Conservation (phyloP, 2,113 vertebrate species). For the Mirounga angustirostris region DNA sequence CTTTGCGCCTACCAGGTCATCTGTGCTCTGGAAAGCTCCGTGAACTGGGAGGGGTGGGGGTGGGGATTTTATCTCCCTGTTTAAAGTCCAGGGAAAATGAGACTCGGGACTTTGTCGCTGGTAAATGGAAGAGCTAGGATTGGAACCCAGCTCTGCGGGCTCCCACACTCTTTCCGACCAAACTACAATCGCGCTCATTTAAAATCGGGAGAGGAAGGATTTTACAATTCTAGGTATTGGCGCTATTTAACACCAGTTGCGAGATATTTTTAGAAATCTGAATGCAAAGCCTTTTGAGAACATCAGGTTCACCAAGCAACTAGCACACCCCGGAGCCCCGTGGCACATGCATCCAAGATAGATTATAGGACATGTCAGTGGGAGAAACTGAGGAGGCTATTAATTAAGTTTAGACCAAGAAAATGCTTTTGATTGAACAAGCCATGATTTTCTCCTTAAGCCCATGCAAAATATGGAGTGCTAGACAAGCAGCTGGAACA, state of each 20-base stretch:
- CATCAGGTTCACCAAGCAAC: not conserved
- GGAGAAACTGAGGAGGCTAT: slow-evolving; percentile 11
- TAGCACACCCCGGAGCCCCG: not conserved
- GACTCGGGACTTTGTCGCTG: not conserved
- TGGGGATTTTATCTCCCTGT: not conserved
- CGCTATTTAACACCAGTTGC: slow-evolving; percentile 33
- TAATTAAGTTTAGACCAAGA: slow-evolving; percentile 68
- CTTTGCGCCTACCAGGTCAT: not conserved
- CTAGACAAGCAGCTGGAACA: slow-evolving; percentile 67
- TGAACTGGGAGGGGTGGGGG: not conserved
- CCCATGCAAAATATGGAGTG: slow-evolving; percentile 61
- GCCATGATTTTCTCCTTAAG: slow-evolving; percentile 61
- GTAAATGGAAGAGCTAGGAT: not conserved
- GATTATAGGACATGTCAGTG: not conserved
- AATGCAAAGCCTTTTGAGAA: slow-evolving; percentile 10
- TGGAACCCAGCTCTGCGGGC: not conserved
- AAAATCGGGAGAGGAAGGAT: not conserved
- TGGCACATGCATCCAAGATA: not conserved
- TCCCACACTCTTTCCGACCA: not conserved
- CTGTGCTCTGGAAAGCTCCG: not conserved
- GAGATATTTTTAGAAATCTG: slow-evolving; percentile 53
- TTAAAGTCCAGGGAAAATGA: not conserved
- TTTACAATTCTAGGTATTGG: not conserved
- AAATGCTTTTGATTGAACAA: slow-evolving; percentile 69
- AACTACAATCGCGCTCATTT: not conserved